Base-by-base conservation (phyloP, 1,140 invertebrate species). In the Drosophila novamexicana region DNA sequence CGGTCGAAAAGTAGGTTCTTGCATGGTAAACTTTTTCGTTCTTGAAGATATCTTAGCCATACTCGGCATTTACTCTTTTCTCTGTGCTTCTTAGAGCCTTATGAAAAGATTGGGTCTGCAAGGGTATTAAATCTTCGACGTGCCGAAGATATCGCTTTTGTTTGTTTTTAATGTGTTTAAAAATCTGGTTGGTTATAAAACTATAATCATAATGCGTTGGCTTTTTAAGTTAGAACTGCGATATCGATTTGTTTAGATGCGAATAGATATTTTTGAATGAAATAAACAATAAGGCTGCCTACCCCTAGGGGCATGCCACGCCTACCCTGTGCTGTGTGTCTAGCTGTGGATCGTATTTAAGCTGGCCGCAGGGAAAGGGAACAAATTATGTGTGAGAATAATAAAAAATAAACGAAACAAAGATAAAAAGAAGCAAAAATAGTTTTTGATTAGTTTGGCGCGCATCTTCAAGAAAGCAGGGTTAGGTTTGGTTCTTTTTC, bases 321-420 rank as follows among this genome's bases (percentile, higher is more conserved):
- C 90, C 80, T 91, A 91, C 90, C 86, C 90, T 80, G 32, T 82
- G 79, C 57, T 91, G 84, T 62, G 84, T 83, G 69, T 91, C 90
- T 75, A 59, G 69, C 40, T 67, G 83, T 59, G 85, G 86, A 91
- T 91, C 90, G 65, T 91, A 91, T 79, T 68, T 91, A 77, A 91
- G 74, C 91, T 92, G 71, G 14, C 42, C 22, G 22, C 22, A 4
- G 22, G 22, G 22, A 0, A 29, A 29, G 22, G 22, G 5, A 64
- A 32, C 42, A 54, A 45, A 37, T 45, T 42, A 67, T 42, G 76
- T 7, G 16, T 52, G 39, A 58, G 59, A 14, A 76, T 36, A 50
- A 18, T 7, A 62, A 65, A 61, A 18, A 65, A 56, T 40, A n/a
- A 44, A 70, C 54, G 29, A 47, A 63, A 68, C 1, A 81, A 75